Evolutionary conservation across 2,113 vertebrate genomes (phyloP), one percentile per base, ranked within the genome.

Genomic region (Solenodon paradoxus): DNA sequence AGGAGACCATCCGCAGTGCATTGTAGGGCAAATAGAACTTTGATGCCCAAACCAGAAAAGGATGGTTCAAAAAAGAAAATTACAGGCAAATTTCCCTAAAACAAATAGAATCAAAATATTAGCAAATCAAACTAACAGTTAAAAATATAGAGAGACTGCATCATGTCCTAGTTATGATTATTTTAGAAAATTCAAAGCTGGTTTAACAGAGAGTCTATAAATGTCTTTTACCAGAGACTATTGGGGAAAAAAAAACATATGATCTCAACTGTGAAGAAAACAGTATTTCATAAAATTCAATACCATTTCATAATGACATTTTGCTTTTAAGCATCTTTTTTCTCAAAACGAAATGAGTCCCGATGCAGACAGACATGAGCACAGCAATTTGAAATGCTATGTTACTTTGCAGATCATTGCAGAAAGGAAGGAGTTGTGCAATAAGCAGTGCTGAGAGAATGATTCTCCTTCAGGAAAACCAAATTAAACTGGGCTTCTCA

Each of bases 371-470:
- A 82, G 40, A 69, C 6, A 82, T 0, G 35, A 94, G 57, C 53
- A 74, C 17, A 63, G n/a, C 61, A 87, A 87, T 63, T 47, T 91
- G 19, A 93, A 85, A 83, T 93, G n/a, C 22, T 79, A n/a, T 40
- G 45, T 68, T 38, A 86, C 32, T 69, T 35, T 40, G 1, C 4
- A 90, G 40, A 61, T 59, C 32, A 85, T n/a, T 78, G 10, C 6
- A 22, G 22, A 92, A 78, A 83, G 26, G 17, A 92, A 77, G 40
- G 13, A 45, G 10, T 22, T 75, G 38, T 10, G 30, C 74, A 55
- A 38, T 42, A 85, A 94, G 69, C 22, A 13, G 53, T 35, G 47
- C n/a, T 61, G 35, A 85, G 22, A 38, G 7, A 89, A 64, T 8
- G 2, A 53, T 75, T 80, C 12, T 74, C 30, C 53, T 47, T 38